Conservation (phyloP, 2,797 vertebrate genomes). For the Rhyacichthys aspro region DNA sequence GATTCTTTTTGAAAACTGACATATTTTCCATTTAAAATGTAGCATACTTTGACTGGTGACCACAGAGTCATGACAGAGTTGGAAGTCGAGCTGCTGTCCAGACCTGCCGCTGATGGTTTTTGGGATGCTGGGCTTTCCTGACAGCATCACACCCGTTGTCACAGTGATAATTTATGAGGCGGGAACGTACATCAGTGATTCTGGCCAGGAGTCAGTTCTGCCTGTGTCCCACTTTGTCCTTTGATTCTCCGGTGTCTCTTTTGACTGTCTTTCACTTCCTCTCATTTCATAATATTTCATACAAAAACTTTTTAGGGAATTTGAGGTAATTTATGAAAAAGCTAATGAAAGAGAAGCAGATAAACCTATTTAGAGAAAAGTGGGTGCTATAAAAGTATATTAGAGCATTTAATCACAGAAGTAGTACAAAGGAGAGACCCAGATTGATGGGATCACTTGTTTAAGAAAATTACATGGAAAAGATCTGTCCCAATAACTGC, state of each 20-base stretch:
- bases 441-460: constrained; percentile 7
- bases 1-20: neutral
- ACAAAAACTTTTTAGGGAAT: neutral
- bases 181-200: constrained; percentile 63
- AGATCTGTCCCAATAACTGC: neutral
- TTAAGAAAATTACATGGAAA: neutral
- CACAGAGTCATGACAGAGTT: constrained; percentile 10
- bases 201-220: constrained; percentile 36
- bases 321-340: constrained; percentile 1
- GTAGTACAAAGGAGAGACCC: neutral
- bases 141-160: constrained; percentile 63
- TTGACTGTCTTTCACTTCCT: neutral
- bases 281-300: neutral
- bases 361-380: neutral
- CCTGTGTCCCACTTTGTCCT: constrained; percentile 27
- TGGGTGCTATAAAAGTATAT: constrained; percentile 17
- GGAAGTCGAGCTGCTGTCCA: constrained; percentile 14
- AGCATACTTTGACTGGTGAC: constrained; percentile 12
- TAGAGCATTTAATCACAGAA: constrained; percentile 12
- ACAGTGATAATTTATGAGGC: constrained; percentile 74
- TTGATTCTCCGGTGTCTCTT: constrained; percentile 7
- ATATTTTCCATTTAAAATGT: neutral
- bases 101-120: constrained; percentile 45
- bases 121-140: constrained; percentile 52
- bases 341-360: neutral